phyloP scores from a whole-genome alignment of 2,113 vertebrate genomes.

The Galeopterus variegatus region DNA sequence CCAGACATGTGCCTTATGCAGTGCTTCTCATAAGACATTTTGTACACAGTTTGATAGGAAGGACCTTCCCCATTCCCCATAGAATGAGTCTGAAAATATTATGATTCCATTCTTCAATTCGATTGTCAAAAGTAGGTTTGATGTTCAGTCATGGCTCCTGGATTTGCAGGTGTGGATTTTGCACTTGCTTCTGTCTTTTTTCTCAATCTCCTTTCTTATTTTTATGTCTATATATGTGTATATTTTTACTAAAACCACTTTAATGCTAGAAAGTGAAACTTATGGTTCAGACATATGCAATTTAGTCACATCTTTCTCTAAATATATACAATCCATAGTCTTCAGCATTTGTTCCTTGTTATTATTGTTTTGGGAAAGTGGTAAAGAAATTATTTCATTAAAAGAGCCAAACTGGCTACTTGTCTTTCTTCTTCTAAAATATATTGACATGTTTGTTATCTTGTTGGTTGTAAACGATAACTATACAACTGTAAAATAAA shows the following conservation, averaged over 20 bases:
- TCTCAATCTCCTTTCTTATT: not conserved
- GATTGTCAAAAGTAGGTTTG: not conserved
- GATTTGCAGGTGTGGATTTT: not conserved
- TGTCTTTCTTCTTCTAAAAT: not conserved
- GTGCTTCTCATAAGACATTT: not conserved
- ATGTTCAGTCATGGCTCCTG: not conserved
- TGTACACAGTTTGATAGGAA: not conserved
- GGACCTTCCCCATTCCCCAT: fast-evolving
- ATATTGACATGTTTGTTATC: not conserved
- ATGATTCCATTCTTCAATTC: not conserved
- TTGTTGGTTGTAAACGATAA: not conserved
- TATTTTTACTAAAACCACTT: not conserved
- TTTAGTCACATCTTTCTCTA: not conserved
- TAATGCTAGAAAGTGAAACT: not conserved
- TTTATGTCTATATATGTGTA: not conserved
- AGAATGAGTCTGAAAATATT: not conserved
- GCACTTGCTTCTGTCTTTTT: not conserved
- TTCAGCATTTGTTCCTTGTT: not conserved
- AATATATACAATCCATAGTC: not conserved
- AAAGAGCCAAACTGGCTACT: not conserved
- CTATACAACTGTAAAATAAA: not conserved
- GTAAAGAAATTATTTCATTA: not conserved
- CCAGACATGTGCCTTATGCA: not conserved
- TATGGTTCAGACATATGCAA: not conserved
- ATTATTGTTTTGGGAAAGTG: not conserved